Evolutionary conservation across 2,888 invertebrate species (phyloP).

Genomic region (Crossocerus cetratus): DNA sequence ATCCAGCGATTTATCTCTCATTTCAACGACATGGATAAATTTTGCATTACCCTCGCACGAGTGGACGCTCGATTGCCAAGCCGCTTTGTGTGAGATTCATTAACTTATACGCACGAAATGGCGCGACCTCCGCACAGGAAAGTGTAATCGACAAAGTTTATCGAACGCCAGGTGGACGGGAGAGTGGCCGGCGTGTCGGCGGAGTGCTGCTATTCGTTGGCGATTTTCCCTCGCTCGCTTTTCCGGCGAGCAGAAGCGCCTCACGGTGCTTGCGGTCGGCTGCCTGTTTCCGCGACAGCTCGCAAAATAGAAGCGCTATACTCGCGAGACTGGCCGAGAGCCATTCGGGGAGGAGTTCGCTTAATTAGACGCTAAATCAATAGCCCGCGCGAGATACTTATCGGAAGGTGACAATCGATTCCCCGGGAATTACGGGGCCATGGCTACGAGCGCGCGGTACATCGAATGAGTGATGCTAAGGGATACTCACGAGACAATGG

Average conservation of each 20-base stretch:
- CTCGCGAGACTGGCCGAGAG: neutral
- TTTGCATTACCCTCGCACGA: conserved; percentile 44
- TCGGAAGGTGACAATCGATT: conserved; percentile 4
- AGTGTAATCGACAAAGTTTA: conserved; percentile 75
- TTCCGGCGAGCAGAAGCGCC: conserved; percentile 58
- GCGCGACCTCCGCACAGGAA: conserved; percentile 64
- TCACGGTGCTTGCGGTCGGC: conserved; percentile 53
- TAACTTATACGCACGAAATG: conserved; percentile 60
- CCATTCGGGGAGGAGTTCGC: conserved; percentile 31
- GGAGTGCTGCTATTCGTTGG: conserved; percentile 33
- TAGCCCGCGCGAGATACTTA: conserved; percentile 21
- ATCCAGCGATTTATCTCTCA: too few species aligned
- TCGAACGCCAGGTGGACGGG: conserved; percentile 63
- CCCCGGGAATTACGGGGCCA: neutral
- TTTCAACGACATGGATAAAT: conserved; percentile 18
- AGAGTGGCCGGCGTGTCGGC: conserved; percentile 48
- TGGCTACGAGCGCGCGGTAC: neutral
- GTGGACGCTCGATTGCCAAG: conserved; percentile 36
- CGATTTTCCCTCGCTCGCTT: conserved; percentile 64
- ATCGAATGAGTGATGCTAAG: too few species aligned
- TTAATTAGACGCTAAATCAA: conserved; percentile 51
- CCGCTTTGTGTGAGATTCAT: conserved; percentile 64
- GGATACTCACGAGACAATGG: neutral
- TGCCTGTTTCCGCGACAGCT: conserved; percentile 58
- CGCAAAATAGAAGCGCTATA: conserved; percentile 55